Base-by-base conservation (phyloP, 23 tunicate species). In the Trididemnum nubilum region DNA sequence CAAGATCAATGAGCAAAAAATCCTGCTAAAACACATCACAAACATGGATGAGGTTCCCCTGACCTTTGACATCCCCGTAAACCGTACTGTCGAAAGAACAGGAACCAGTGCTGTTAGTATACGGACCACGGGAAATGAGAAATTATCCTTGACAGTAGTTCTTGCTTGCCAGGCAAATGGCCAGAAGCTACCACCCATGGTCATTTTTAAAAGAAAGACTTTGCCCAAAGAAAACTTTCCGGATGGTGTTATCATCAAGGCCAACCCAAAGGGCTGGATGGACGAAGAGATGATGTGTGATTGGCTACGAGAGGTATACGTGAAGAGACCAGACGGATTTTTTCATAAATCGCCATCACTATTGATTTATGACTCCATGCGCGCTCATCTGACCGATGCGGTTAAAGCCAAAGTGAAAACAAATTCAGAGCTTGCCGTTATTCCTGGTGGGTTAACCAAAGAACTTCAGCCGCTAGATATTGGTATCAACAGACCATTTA, bases 401-500 rank as follows among this genome's bases (percentile, higher is more conserved):
- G 78, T 82, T 51, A 82, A 82, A 82, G 77, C 86, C 34, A 81
- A 81, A 81, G 85, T 81, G 34, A 81, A 81, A 81, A 72, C 79
- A 72, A 72, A 82, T 72, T 82, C 86, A 71, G 79, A 71, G 71
- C 78, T 72, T 82, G 51, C 79, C 79, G 79, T 82, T 72, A 82
- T 82, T 82, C 79, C 86, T 35, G 86, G 79, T 72, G 86, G 79
- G 79, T 71, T 72, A 82, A 82, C 86, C 79, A 82, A 82, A 72
- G 79, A 71, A 71, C 86, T 72, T 82, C 86, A 82, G 80, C 86
- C 86, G 79, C 86, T 82, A 71, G 86, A 82, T 71, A 82, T 82
- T 82, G 79, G 79, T 59, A 72, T 82, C 86, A 82, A 82, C 79
- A 57, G 79, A 71, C 71, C 79, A 72, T 82, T 72, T 72, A 82